phyloP scores from a whole-genome alignment of 2,797 vertebrate genomes.

The Poeciliopsis paucimaculata region DNA sequence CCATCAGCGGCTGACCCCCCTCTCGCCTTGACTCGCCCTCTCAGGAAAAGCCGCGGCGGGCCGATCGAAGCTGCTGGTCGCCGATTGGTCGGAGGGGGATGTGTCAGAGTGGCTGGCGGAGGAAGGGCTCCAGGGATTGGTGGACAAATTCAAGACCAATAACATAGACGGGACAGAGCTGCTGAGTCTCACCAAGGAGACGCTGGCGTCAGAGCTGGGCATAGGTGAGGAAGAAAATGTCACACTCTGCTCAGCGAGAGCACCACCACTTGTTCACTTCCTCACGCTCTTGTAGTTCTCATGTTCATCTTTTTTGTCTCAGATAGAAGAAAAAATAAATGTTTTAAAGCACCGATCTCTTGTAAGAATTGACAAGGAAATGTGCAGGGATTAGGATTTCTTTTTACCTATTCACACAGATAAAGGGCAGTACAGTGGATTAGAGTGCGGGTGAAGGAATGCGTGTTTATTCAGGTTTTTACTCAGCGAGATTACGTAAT shows the following conservation, averaged over 20 bases:
- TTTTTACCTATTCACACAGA: conserved; percentile 31
- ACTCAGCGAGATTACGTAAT: conserved; percentile 58
- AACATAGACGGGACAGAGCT: conserved; percentile 95
- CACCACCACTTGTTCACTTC: conserved; percentile 18
- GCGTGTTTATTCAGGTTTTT: conserved; percentile 38
- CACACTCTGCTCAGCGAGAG: conserved; percentile 30
- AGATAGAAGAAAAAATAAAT: conserved; percentile 10
- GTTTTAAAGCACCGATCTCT: conserved; percentile 21
- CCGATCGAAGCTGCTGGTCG: conserved; percentile 73
- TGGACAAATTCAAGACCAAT: conserved; percentile 86
- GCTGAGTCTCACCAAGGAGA: conserved; percentile 89
- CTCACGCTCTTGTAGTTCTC: background rate
- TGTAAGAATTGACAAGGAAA: conserved; percentile 8
- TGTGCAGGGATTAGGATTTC: conserved; percentile 31
- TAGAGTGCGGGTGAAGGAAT: conserved; percentile 42
- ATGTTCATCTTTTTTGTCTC: conserved; percentile 4
- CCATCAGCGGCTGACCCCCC: conserved; percentile 27
- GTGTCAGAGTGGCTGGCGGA: conserved; percentile 89
- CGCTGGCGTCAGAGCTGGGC: conserved; percentile 87
- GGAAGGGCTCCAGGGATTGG: conserved; percentile 85
- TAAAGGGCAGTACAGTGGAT: conserved; percentile 42
- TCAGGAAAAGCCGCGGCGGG: conserved; percentile 69
- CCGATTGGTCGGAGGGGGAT: conserved; percentile 92
- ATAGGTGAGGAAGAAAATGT: conserved; percentile 86
- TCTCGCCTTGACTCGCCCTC: conserved; percentile 56